Evolutionary conservation across 2,113 vertebrate species (phyloP).

Genomic region (Conger conger): DNA sequence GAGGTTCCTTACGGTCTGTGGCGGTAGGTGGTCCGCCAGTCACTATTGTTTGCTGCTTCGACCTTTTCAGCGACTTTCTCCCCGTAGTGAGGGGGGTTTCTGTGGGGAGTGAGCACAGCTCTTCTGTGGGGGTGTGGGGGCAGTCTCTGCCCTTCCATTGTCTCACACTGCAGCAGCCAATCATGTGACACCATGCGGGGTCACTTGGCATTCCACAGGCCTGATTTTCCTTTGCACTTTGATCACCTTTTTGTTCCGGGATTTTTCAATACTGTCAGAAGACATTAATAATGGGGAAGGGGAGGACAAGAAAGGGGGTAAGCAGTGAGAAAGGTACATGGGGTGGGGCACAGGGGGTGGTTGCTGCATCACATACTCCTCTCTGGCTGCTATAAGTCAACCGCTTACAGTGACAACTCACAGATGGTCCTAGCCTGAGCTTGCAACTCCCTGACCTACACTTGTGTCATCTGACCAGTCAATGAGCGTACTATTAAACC

Average conservation of each 20-base stretch:
- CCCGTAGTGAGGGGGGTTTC: background rate
- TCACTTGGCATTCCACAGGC: constrained; percentile 60
- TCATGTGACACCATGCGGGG: constrained; percentile 53
- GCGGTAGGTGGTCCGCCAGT: background rate
- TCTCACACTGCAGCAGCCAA: constrained; percentile 23
- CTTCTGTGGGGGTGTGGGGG: constrained; percentile 11
- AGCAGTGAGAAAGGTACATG: constrained; percentile 23
- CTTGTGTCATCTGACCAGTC: constrained; percentile 7
- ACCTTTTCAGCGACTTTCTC: background rate
- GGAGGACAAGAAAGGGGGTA: constrained; percentile 39
- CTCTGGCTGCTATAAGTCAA: background rate
- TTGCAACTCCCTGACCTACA: background rate
- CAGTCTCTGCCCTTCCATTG: constrained; percentile 23
- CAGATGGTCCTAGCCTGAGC: constrained; percentile 18
- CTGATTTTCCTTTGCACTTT: constrained; percentile 53
- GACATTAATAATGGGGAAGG: constrained; percentile 59
- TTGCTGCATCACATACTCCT: background rate
- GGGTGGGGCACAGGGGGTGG: constrained; percentile 25
- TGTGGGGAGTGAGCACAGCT: background rate
- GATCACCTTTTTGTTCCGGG: constrained; percentile 66
- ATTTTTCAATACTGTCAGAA: constrained; percentile 66
- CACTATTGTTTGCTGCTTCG: background rate
- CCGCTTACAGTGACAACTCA: constrained; percentile 2
- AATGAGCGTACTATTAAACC: background rate
- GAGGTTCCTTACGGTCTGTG: background rate